A percentile compares a stretch with the other conserved stretches of the same genome.
Evolutionary conservation across 2,113 vertebrate genomes (phyloP).

Genomic region (Pelusios castaneus): DNA sequence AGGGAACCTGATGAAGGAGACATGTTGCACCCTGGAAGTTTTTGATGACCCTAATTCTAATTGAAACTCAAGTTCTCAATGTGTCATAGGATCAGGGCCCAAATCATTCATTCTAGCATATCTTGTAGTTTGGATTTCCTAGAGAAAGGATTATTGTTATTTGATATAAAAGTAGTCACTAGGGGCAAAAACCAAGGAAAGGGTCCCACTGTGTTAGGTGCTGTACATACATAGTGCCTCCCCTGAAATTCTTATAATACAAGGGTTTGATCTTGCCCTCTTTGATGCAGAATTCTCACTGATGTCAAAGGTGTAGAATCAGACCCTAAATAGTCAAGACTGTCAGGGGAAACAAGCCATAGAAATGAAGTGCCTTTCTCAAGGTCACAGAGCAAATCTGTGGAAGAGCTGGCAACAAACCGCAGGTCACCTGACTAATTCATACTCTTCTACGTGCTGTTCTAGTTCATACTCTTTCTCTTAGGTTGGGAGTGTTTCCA

Average conservation of each 20-base stretch:
- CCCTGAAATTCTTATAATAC: neutral
- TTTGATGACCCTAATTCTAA: neutral
- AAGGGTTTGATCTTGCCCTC: neutral
- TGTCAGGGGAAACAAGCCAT: neutral
- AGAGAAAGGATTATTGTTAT: neutral
- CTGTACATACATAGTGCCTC: neutral
- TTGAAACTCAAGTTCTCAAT: neutral
- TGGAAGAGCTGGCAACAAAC: neutral
- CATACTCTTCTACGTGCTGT: too few species aligned
- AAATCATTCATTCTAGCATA: neutral
- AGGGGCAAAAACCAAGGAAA: neutral
- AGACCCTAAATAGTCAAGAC: rapidly evolving
- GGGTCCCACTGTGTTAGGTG: neutral
- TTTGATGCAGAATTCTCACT: neutral
- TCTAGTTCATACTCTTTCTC: neutral
- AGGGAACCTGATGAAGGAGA: neutral
- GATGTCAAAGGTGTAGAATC: neutral
- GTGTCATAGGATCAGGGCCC: too few species aligned
- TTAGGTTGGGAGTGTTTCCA: neutral
- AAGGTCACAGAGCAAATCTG: neutral
- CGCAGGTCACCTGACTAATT: neutral
- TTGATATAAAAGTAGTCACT: neutral
- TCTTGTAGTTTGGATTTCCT: too few species aligned
- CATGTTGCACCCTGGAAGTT: neutral
- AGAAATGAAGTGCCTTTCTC: neutral